Percentiles rank a stretch among this genome's conserved stretches.
These are phyloP conservation scores for Eubucco bourcierii DNA, from an alignment of 2,113 vertebrate species.

Conservation along the genomic window DNA sequence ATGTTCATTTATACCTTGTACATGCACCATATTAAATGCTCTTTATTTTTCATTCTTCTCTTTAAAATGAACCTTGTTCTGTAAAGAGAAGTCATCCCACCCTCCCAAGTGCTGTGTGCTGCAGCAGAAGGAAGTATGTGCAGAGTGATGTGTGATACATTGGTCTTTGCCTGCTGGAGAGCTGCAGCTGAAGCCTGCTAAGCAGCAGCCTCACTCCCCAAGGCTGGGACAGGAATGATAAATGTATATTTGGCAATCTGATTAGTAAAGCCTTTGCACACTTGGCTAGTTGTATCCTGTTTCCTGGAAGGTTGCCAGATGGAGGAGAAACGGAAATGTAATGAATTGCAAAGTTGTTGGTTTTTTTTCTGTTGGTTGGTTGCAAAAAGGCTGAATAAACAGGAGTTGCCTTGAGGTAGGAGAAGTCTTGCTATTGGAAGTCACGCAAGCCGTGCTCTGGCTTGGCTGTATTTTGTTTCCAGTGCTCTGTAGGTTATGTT, in stretches of 20 bases:
- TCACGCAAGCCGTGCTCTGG: conserved; percentile 69
- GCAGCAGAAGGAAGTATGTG: background rate
- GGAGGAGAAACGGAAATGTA: conserved; percentile 53
- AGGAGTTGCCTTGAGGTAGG: conserved; percentile 71
- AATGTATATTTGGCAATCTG: conserved; percentile 56
- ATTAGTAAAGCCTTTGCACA: conserved; percentile 61
- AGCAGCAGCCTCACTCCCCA: background rate
- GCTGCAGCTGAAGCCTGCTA: background rate
- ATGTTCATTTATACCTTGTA: background rate
- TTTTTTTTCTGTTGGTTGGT: conserved; percentile 7
- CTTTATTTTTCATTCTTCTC: background rate
- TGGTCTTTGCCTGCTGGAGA: background rate
- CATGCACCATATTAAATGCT: accelerated
- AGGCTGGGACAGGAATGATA: conserved; percentile 54
- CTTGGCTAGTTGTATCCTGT: conserved; percentile 63
- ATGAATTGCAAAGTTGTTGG: background rate
- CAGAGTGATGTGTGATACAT: accelerated
- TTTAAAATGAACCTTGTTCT: background rate
- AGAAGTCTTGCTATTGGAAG: conserved; percentile 61
- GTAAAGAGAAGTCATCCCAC: background rate
- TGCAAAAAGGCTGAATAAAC: conserved; percentile 62
- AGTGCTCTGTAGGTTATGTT: conserved; percentile 44
- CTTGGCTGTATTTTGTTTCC: conserved; percentile 49
- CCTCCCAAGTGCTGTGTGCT: background rate
- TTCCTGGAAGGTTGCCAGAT: conserved; percentile 64